Conservation (phyloP, 2,797 vertebrate genomes). For the Tinamus major region DNA sequence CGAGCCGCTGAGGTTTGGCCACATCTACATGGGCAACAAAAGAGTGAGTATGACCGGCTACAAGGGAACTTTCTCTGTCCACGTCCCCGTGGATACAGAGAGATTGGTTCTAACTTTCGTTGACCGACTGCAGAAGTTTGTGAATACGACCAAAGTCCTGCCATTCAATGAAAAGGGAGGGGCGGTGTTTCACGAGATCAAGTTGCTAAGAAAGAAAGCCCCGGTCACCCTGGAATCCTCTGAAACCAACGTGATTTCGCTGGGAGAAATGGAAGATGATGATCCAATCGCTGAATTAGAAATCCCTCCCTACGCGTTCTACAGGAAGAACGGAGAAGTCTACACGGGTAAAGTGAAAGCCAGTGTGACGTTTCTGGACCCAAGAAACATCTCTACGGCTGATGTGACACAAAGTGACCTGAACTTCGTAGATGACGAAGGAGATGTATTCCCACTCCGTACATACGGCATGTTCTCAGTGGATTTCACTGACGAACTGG, state of each 20-base stretch:
- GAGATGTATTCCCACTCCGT: conserved; percentile 91
- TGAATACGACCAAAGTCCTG: conserved; percentile 97
- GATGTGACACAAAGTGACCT: conserved; percentile 93
- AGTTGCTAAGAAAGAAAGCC: conserved; percentile 89
- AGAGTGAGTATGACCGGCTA: conserved; percentile 95
- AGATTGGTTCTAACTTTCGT: conserved; percentile 96
- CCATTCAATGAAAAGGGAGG: conserved; percentile 93
- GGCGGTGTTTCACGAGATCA: conserved; percentile 93
- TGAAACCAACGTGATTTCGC: conserved; percentile 87
- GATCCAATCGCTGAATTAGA: conserved; percentile 92
- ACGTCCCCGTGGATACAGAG: conserved; percentile 89
- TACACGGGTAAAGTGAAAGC: conserved; percentile 93
- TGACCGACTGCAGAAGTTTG: conserved; percentile 94
- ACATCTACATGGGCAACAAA: conserved; percentile 90
- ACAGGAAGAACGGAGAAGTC: conserved; percentile 91
- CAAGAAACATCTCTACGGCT: conserved; percentile 90
- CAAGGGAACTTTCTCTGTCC: conserved; percentile 95
- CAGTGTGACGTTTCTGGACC: conserved; percentile 95
- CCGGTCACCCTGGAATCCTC: conserved; percentile 87
- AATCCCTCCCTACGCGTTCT: conserved; percentile 93
- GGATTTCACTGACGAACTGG: conserved; percentile 90
- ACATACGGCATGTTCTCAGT: conserved; percentile 99
- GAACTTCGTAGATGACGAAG: conserved; percentile 91
- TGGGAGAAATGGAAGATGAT: conserved; percentile 88
- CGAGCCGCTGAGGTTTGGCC: conserved; percentile 96